Conservation (phyloP, 2,113 vertebrate genomes). For the Micromys minutus region DNA sequence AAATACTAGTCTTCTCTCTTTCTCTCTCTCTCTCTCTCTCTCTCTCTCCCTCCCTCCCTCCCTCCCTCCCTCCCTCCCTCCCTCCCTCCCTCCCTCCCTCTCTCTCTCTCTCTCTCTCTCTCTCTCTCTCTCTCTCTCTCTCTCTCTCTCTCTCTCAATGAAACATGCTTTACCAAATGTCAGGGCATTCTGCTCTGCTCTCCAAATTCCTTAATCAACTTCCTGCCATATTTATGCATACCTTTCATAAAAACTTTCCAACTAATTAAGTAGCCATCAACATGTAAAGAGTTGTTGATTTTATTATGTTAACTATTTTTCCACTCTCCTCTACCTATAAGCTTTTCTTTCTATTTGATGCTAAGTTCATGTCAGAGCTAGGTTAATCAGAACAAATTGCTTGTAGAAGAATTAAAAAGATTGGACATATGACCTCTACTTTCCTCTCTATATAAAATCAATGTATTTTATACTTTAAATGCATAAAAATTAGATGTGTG, state of each 20-base stretch:
- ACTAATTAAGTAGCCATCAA: conserved; percentile 37
- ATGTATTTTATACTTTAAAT: not conserved
- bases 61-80: too few relatives aligned
- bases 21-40: too few relatives aligned
- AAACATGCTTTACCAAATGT: conserved; percentile 54
- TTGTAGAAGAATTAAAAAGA: not conserved
- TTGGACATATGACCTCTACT: not conserved
- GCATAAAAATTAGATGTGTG: not conserved
- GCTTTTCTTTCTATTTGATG: not conserved
- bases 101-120: too few relatives aligned
- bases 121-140: too few relatives aligned
- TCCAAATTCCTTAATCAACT: not conserved
- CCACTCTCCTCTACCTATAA: not conserved
- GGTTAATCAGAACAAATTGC: conserved; percentile 18
- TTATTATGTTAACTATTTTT: conserved; percentile 26
- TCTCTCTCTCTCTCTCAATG: not conserved
- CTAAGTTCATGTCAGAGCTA: not conserved
- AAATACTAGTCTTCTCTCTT: not conserved
- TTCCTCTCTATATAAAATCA: not conserved
- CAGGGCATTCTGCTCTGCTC: not conserved
- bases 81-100: too few relatives aligned
- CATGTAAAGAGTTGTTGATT: conserved; percentile 36
- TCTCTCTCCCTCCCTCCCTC: too few relatives aligned
- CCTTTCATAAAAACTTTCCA: not conserved
- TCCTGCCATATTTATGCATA: not conserved